Evolutionary conservation across 2,113 vertebrate genomes (phyloP), one percentile per base, ranked within the genome.

Genomic region (Melanerpes aurifrons): DNA sequence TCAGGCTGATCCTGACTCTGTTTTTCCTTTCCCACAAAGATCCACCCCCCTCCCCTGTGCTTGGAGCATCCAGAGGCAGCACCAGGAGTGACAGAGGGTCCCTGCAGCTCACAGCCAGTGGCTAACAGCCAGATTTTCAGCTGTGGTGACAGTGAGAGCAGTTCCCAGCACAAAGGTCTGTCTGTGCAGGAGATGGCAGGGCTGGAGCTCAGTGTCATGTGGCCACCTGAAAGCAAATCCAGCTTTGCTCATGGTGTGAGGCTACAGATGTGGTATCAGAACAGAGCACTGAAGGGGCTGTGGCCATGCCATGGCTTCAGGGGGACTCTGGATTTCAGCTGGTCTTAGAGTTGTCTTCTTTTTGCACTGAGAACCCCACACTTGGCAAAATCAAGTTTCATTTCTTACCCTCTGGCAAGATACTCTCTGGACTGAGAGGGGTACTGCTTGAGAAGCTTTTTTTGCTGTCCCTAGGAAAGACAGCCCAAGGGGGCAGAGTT

Each of bases 191-290:
- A 18, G 16, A 32, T 1, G 1, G 68, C n/a, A 72, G 54, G 80
- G 62, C 80, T 93, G 90, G 25, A 53, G 5, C 25, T 0, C 6
- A 40, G 66, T 0, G 5, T 19, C 6, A 1, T 18, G 58, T 17
- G 66, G 29, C 70, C 86, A 91, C 76, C 93, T 91, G 82, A 74
- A 80, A 90, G 88, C 93, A 92, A 67, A 83, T 19, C 22, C 86
- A 62, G 80, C 86, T 80, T 18, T 43, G 83, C 58, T 91, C 80
- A 61, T 37, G 25, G 35, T 26, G 78, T 10, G 32, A 37, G 64
- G 85, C 86, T 57, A 5, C 48, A 70, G 82, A 24, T n/a, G 12
- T 0, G 0, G 47, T 22, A 6, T n/a, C 66, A n/a, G 35, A 26
- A 24, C 50, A 31, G 64, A 72, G 81, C 1, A 6, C 57, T 54